Conservation (phyloP, 2,888 invertebrate genomes). For the Xanthia togata region DNA sequence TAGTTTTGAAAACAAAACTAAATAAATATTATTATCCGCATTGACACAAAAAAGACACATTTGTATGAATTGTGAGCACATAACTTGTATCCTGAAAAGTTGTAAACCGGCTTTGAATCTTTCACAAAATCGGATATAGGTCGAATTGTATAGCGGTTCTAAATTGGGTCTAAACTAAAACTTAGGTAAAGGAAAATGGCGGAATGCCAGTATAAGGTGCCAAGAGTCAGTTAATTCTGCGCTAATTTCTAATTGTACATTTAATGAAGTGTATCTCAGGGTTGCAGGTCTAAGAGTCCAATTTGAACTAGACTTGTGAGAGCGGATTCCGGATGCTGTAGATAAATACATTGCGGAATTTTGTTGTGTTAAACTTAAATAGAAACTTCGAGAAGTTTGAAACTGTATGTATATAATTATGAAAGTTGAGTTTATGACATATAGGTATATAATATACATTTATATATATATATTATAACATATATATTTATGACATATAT, state of each 20-base stretch:
- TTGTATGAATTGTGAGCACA: neutral
- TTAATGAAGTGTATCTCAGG: conserved; percentile 70
- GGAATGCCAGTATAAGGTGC: conserved; percentile 81
- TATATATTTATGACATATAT: neutral
- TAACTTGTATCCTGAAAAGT: conserved; percentile 12
- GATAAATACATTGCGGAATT: conserved; percentile 11
- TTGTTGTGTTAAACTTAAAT: neutral
- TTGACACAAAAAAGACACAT: neutral
- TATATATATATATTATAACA: no score
- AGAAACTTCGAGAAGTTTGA: neutral
- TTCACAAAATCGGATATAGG: conserved; percentile 63
- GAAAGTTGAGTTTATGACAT: neutral
- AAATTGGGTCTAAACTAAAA: conserved; percentile 79
- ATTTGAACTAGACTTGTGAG: conserved; percentile 38
- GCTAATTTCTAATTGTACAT: conserved; percentile 81
- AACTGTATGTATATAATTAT: neutral
- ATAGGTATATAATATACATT: no score
- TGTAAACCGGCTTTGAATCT: conserved; percentile 11
- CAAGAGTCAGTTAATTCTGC: conserved; percentile 83
- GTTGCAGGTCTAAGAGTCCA: conserved; percentile 46
- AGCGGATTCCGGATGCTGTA: neutral
- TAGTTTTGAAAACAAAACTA: neutral
- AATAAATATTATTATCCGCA: neutral
- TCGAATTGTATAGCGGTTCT: conserved; percentile 67
- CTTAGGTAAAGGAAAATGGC: conserved; percentile 81